These are phyloP conservation scores for Neosilurus hyrtlii DNA, from an alignment of 2,797 vertebrate species.

Conservation along the genomic window DNA sequence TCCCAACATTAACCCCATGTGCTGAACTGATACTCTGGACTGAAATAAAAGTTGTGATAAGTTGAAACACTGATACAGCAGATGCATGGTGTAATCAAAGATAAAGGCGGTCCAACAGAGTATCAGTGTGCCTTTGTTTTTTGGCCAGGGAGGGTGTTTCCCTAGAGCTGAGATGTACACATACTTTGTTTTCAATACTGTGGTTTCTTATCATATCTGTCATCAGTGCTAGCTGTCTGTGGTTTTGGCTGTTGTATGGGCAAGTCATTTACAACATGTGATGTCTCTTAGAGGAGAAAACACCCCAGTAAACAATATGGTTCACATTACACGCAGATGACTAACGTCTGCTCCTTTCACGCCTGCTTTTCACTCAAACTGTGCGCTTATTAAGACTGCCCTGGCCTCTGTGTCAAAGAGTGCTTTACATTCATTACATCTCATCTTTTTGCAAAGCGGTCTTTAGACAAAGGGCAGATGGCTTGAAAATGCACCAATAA, in stretches of 20 bases:
- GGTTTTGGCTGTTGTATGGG: constrained; percentile 20
- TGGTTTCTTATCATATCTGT: constrained; percentile 10
- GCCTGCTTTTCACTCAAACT: constrained; percentile 36
- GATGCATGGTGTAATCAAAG: too few species aligned
- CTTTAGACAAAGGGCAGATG: constrained; percentile 27
- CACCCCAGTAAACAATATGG: constrained; percentile 13
- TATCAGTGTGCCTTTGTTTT: too few species aligned
- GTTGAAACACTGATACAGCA: too few species aligned
- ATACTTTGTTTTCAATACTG: constrained; percentile 9
- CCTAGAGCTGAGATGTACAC: not conserved
- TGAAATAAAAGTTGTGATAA: too few species aligned
- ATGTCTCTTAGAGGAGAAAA: not conserved
- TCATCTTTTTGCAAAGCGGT: constrained; percentile 26
- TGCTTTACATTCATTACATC: constrained; percentile 35
- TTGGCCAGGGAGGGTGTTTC: not conserved
- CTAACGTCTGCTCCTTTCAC: constrained; percentile 33
- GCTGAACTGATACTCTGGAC: too few species aligned
- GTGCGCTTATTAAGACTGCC: constrained; percentile 16
- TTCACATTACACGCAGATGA: constrained; percentile 25
- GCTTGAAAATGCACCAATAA: constrained; percentile 4
- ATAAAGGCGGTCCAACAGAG: too few species aligned
- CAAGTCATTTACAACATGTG: constrained; percentile 2
- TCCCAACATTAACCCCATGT: too few species aligned
- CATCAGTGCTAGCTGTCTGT: constrained; percentile 8
- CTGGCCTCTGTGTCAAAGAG: constrained; percentile 14